Conservation (phyloP, 2,113 vertebrate species). For the Hypomesus transpacificus region DNA sequence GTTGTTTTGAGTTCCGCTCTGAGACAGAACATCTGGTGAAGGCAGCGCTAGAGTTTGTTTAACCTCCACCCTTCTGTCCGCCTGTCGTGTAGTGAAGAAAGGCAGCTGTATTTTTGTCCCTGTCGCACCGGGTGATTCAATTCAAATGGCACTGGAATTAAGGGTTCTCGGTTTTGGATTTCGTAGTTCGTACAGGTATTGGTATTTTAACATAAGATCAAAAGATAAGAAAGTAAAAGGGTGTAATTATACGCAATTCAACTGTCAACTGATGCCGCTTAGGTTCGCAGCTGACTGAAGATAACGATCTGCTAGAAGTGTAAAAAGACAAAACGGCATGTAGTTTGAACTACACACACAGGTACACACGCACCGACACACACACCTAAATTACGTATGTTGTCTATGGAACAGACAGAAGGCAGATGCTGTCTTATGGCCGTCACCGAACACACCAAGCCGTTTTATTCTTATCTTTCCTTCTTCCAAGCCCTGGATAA, state of each 20-base stretch:
- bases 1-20: conserved; percentile 6
- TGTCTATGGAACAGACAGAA: too few species aligned
- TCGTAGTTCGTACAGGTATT: conserved; percentile 17
- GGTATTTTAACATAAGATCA: conserved; percentile 36
- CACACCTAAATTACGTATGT: too few species aligned
- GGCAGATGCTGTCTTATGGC: too few species aligned
- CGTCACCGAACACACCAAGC: too few species aligned
- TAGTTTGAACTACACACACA: too few species aligned
- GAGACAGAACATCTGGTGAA: not conserved
- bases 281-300: too few species aligned
- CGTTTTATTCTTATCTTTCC: too few species aligned
- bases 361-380: too few species aligned
- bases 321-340: too few species aligned
- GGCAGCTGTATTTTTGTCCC: not conserved
- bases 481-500: too few species aligned
- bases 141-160: not conserved
- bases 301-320: too few species aligned
- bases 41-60: not conserved
- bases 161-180: conserved; percentile 43
- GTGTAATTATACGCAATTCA: not conserved
- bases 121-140: not conserved
- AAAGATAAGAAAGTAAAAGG: conserved; percentile 9
- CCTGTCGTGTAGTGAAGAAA: not conserved
- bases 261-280: too few species aligned
- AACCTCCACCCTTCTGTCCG: not conserved